These are phyloP conservation scores for Pocillopora verrucosa DNA, from an alignment of 64 coral and sea anemone genomes.

Conservation along the genomic window DNA sequence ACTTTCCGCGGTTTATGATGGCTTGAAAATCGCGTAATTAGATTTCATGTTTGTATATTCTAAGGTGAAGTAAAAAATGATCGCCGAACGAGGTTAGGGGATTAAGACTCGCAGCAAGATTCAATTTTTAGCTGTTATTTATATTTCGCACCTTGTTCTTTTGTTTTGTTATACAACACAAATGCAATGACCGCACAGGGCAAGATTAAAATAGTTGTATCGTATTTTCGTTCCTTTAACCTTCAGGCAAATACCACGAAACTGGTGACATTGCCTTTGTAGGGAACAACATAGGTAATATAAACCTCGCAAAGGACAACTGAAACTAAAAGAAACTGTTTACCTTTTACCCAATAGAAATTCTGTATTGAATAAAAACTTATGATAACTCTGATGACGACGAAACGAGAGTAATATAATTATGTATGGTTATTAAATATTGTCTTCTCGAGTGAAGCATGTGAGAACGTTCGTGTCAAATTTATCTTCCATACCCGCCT, in stretches of 20 bases:
- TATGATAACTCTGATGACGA: background rate
- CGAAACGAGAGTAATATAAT: background rate
- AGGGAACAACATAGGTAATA: background rate
- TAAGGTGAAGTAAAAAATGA: constrained; percentile 19
- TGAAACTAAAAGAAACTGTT: background rate
- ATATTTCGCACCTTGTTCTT: background rate
- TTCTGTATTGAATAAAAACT: background rate
- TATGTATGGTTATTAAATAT: background rate
- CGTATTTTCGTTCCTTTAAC: background rate
- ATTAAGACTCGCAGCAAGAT: background rate
- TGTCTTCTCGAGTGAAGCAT: background rate
- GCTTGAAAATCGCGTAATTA: constrained; percentile 21
- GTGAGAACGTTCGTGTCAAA: background rate
- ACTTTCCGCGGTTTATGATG: constrained; percentile 1
- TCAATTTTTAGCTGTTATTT: background rate
- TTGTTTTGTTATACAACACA: background rate
- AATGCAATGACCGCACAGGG: background rate
- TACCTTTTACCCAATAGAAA: background rate
- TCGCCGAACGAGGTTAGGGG: background rate
- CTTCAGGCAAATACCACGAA: constrained; percentile 18
- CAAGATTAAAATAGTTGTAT: background rate
- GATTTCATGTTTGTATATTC: constrained; percentile 34
- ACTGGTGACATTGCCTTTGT: constrained; percentile 7
- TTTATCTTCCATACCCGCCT: background rate
- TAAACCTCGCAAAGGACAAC: background rate